These are phyloP conservation scores for Perizoma affinitatum DNA, from an alignment of 2,888 invertebrate species.

Conservation along the genomic window DNA sequence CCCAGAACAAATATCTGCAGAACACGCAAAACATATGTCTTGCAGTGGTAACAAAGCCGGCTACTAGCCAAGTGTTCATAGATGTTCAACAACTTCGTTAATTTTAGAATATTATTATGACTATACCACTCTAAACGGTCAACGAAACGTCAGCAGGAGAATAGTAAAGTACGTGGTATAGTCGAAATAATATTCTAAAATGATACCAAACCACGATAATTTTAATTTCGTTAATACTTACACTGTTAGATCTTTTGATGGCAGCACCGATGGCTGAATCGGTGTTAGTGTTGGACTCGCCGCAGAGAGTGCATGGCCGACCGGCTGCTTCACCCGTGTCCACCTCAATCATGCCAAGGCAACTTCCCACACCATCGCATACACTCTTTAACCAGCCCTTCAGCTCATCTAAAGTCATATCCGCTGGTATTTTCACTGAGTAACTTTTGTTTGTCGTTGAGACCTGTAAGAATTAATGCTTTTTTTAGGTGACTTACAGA, in stretches of 20 bases:
- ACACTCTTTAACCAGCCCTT: constrained; percentile 81
- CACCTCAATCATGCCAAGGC: constrained; percentile 82
- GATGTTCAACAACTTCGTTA: no score
- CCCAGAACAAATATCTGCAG: no score
- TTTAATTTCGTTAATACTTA: constrained; percentile 47
- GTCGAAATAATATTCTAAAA: no score
- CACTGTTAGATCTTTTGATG: constrained; percentile 66
- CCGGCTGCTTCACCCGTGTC: constrained; percentile 73
- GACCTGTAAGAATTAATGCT: constrained; percentile 54
- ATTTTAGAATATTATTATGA: no score
- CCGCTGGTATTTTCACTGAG: constrained; percentile 83
- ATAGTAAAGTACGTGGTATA: no score
- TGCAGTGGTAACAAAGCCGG: no score
- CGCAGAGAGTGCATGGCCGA: constrained; percentile 72
- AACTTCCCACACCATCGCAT: constrained; percentile 80
- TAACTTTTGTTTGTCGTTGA: constrained; percentile 74
- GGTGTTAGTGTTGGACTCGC: constrained; percentile 69
- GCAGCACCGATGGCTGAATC: constrained; percentile 58
- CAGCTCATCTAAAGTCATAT: constrained; percentile 71
- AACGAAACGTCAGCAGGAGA: no score
- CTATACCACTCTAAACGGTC: no score
- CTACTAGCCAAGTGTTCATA: no score
- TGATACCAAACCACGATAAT: no score
- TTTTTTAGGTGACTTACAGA: no score
- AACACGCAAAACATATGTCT: no score